Conservation (phyloP, 2,797 vertebrate genomes). For the Acanthurus leucopareius region DNA sequence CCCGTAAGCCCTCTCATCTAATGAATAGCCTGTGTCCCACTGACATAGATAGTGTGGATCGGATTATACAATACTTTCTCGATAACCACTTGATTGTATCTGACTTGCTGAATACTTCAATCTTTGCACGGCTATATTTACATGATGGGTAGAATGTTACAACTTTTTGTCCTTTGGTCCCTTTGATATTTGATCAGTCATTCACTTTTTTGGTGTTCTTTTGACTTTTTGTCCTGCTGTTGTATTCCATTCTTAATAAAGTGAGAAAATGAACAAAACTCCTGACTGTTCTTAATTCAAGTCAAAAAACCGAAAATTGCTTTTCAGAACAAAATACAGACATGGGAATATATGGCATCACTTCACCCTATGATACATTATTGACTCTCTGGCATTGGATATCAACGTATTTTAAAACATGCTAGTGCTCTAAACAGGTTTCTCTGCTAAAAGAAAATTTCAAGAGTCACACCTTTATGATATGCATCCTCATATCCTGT, state of each 20-base stretch:
- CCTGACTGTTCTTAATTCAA: conserved; percentile 15
- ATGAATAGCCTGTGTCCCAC: conserved; percentile 37
- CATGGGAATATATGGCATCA: too few species aligned
- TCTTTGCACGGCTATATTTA: conserved; percentile 78
- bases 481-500: too few species aligned
- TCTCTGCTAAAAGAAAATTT: too few species aligned
- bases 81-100: conserved; percentile 76
- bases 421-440: too few species aligned
- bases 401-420: too few species aligned
- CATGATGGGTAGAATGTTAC: conserved; percentile 75
- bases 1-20: conserved; percentile 52
- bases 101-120: conserved; percentile 62
- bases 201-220: conserved; percentile 84
- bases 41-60: conserved; percentile 55
- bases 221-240: conserved; percentile 86
- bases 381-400: too few species aligned
- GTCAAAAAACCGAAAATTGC: not conserved
- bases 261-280: conserved; percentile 68
- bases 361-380: too few species aligned
- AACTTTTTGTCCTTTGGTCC: conserved; percentile 67
- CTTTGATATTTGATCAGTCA: conserved; percentile 82
- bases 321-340: not conserved
- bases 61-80: conserved; percentile 54
- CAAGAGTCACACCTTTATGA: too few species aligned
- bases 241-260: conserved; percentile 90